Evolutionary conservation across 2,888 invertebrate genomes (phyloP).

Genomic region (Paralinhomoeus sp.): DNA sequence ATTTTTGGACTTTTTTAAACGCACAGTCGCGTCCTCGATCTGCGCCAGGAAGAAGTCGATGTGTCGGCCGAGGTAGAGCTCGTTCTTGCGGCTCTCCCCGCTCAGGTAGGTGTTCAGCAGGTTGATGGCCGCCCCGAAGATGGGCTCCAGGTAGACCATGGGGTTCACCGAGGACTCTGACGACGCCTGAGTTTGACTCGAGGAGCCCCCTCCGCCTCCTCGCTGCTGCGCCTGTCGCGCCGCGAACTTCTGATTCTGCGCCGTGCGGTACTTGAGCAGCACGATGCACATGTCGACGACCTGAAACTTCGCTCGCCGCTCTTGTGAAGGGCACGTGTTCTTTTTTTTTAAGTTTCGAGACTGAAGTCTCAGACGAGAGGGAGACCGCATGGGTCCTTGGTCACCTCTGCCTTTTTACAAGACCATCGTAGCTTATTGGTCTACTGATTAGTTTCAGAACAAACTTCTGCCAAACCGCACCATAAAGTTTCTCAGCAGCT

Average conservation of each 20-base stretch:
- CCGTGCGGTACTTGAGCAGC: constrained; percentile 22
- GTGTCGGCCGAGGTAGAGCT: constrained; percentile 27
- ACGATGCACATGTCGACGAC: constrained; percentile 25
- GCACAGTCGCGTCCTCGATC: constrained; percentile 18
- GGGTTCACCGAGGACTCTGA: neutral
- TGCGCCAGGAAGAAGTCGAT: constrained; percentile 29
- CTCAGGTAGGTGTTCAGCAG: constrained; percentile 24
- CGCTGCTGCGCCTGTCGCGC: neutral
- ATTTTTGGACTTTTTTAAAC: too few relatives aligned
- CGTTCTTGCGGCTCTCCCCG: constrained; percentile 27
- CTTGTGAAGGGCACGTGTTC: too few relatives aligned
- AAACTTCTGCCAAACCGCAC: constrained; percentile 11
- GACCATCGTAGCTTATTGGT: too few relatives aligned
- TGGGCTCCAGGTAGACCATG: neutral
- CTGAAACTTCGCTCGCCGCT: too few relatives aligned
- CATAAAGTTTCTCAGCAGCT: constrained; percentile 26
- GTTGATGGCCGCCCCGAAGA: constrained; percentile 11
- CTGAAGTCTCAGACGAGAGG: too few relatives aligned
- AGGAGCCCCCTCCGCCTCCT: too few relatives aligned
- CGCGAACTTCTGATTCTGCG: constrained; percentile 21
- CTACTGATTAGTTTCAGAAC: too few relatives aligned
- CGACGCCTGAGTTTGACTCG: too few relatives aligned
- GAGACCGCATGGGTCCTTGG: too few relatives aligned
- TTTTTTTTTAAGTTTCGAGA: too few relatives aligned
- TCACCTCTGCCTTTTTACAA: too few relatives aligned